Evolutionary conservation across 2,113 vertebrate species (phyloP), one percentile per base, ranked within the genome.

Genomic region (Brienomyrus longianalis): DNA sequence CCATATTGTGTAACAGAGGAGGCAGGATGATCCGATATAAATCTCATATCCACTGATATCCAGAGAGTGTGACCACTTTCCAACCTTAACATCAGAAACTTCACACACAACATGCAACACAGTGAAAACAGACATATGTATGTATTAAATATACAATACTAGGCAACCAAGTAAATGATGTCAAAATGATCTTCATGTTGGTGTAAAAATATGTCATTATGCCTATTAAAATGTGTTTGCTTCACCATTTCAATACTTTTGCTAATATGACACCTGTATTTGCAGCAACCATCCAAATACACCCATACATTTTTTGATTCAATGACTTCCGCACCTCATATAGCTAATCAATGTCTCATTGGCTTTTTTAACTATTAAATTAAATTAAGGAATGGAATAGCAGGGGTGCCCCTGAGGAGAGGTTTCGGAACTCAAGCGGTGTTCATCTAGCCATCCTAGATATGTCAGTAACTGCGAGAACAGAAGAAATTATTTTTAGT

Each of bases 1-100:
- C 74, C 48, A 89, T 80, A 90, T 83, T 62, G 35, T 45, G 89
- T 89, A 86, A 43, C 1, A 19, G 77, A 17, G 35, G 27, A 77
- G 31, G 70, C 31, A 17, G 70, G 27, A 35, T 19, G 66, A 74
- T 35, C 27, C 0, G 1, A 74, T 21, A 3, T 3, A 35, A 74
- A 35, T 13, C 10, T 39, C 1, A 39, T 39, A 39, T 39, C 19
- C 35, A 39, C 31, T 77, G 31, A 77, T 17, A 39, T 74, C 66
- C 66, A 70, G 66, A 27, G 66, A 70, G 11, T 6, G 13, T 39
- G 70, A 17, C 3, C 31, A 15, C 70, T 39, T 39, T 39, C 31
- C 31, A 77, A 39, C 31, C 35, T 77, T 39, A 35, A 3, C 31
- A 11, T 27, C 62, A 66, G 8, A 66, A 3, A 66, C 59, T 62